These are phyloP conservation scores for Pseudopodoces humilis DNA, from an alignment of 2,113 vertebrate genomes.

Conservation along the genomic window DNA sequence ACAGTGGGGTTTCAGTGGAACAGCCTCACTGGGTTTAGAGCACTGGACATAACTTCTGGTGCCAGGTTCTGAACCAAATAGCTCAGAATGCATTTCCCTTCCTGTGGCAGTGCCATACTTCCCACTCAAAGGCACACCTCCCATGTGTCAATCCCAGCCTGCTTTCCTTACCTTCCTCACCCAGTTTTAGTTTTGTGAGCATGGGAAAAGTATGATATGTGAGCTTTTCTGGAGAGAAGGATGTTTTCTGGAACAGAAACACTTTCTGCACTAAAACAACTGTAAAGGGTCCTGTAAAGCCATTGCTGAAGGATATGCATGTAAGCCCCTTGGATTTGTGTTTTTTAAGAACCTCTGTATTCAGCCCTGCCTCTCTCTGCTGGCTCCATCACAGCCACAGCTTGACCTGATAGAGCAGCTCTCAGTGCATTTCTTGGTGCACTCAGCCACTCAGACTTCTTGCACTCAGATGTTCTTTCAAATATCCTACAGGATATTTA, in stretches of 20 bases:
- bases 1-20: neutral
- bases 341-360: neutral
- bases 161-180: neutral
- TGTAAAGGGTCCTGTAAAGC: neutral
- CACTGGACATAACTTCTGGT: neutral
- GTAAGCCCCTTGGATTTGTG: neutral
- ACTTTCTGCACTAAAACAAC: neutral
- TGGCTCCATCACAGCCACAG: neutral
- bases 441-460: neutral
- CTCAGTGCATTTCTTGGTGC: neutral
- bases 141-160: neutral
- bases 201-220: neutral
- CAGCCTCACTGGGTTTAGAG: neutral
- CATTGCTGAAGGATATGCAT: neutral
- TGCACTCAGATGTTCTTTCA: too few species aligned
- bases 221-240: neutral
- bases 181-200: neutral
- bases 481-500: slow-evolving; percentile 40
- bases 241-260: neutral
- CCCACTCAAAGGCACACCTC: neutral
- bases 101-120: neutral
- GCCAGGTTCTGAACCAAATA: neutral
- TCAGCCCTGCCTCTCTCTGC: neutral
- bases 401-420: neutral
- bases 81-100: neutral